These are phyloP conservation scores for Gopherus flavomarginatus DNA, from an alignment of 2,113 vertebrate genomes.

Conservation along the genomic window DNA sequence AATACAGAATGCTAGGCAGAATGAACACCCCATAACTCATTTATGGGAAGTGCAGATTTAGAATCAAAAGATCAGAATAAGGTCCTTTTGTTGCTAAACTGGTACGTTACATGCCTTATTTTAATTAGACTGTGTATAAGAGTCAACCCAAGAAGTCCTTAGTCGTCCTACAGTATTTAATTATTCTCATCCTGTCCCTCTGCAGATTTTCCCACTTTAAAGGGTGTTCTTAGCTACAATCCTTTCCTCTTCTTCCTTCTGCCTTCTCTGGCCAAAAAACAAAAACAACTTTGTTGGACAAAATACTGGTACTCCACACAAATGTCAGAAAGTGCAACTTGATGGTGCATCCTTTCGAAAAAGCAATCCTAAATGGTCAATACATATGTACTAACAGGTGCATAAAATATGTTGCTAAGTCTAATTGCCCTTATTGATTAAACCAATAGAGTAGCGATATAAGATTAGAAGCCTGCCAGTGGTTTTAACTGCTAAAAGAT, in stretches of 20 bases:
- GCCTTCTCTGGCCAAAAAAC: background rate
- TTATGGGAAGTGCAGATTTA: constrained; percentile 54
- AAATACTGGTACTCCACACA: background rate
- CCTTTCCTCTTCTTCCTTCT: background rate
- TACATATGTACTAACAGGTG: background rate
- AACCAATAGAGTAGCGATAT: background rate
- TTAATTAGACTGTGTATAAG: constrained; percentile 67
- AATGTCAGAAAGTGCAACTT: background rate
- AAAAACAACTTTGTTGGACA: background rate
- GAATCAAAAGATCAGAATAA: constrained; percentile 19
- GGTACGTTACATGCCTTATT: constrained; percentile 67
- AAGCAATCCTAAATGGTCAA: background rate
- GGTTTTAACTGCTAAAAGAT: background rate
- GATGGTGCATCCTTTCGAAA: background rate
- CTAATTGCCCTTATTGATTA: background rate
- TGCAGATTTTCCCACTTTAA: constrained; percentile 54
- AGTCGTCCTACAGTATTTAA: constrained; percentile 64
- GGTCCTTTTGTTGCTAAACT: constrained; percentile 59
- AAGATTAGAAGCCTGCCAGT: background rate
- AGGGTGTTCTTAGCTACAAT: constrained; percentile 1
- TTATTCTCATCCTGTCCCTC: constrained; percentile 67
- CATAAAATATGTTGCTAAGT: background rate
- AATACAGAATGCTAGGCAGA: background rate
- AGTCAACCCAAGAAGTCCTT: constrained; percentile 67
- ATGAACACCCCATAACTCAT: constrained; percentile 9